Percentiles rank a stretch among this genome's conserved stretches.
Conservation (phyloP, 2,113 vertebrate species). For the Meriones unguiculatus region DNA sequence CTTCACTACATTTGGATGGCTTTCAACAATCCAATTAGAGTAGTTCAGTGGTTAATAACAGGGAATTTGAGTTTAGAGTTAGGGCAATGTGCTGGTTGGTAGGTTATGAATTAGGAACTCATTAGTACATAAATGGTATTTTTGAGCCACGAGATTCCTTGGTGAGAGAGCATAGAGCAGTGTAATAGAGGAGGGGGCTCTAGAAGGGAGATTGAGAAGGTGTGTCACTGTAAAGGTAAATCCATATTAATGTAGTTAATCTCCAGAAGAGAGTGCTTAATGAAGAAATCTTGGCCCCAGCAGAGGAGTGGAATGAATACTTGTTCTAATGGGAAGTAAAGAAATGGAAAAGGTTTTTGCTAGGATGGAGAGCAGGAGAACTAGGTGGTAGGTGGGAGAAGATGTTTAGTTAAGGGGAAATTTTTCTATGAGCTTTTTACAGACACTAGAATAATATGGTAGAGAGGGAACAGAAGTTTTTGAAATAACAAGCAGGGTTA, state of each 20-base stretch:
- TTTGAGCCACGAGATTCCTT: slow-evolving; percentile 2
- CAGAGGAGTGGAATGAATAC: slow-evolving; percentile 18
- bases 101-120: background rate
- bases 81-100: background rate
- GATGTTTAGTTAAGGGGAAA: background rate
- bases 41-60: background rate
- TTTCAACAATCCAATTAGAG: slow-evolving; percentile 4
- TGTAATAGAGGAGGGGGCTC: background rate
- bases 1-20: slow-evolving; percentile 23
- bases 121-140: background rate
- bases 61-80: background rate
- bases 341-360: slow-evolving; percentile 12
- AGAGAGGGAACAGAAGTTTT: background rate
- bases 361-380: background rate
- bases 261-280: slow-evolving; percentile 14
- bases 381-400: background rate
- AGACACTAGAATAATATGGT: background rate
- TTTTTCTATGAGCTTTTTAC: slow-evolving; percentile 16
- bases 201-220: slow-evolving; percentile 9
- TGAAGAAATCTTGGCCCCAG: background rate
- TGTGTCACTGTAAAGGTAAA: background rate
- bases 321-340: background rate
- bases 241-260: background rate
- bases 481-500: background rate
- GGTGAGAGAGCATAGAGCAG: background rate